phyloP scores from a whole-genome alignment of 2,888 invertebrate species.

The Eristalis tenax region DNA sequence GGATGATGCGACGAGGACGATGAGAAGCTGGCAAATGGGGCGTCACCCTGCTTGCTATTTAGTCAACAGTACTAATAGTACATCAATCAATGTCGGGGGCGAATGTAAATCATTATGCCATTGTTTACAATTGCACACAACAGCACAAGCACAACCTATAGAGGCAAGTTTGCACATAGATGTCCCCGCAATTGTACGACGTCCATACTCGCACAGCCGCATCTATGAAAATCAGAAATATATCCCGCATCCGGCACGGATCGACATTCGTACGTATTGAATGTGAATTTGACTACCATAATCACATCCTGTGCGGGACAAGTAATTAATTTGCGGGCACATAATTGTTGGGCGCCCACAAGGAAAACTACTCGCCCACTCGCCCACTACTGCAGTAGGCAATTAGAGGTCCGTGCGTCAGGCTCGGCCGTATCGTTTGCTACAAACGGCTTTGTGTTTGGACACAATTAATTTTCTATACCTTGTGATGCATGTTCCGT shows the following conservation, averaged over 20 bases:
- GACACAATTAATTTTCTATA: conserved; percentile 45
- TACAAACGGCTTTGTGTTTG: conserved; percentile 20
- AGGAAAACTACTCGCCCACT: conserved; percentile 1
- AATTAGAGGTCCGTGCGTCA: conserved; percentile 33
- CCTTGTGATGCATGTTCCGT: conserved; percentile 28
- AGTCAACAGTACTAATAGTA: conserved; percentile 59
- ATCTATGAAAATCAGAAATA: conserved; percentile 12
- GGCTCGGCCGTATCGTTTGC: not conserved
- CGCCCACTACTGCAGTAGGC: conserved; percentile 6
- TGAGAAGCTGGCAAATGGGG: not conserved
- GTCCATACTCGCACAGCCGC: not conserved
- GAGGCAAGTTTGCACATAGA: not conserved
- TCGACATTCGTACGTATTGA: conserved; percentile 58
- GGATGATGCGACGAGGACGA: not conserved
- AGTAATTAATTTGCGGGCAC: conserved; percentile 64
- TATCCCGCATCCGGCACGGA: conserved; percentile 53
- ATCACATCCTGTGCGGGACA: conserved; percentile 68
- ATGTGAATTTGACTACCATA: conserved; percentile 63
- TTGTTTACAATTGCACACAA: conserved; percentile 63
- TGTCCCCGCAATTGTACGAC: not conserved
- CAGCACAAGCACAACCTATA: conserved; percentile 4
- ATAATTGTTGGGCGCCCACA: conserved; percentile 34
- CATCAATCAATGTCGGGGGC: conserved; percentile 67
- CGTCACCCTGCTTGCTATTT: conserved; percentile 36
- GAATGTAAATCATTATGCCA: conserved; percentile 69